These are phyloP conservation scores for Cephus sareptanus DNA, from an alignment of 2,888 invertebrate species.

Conservation along the genomic window DNA sequence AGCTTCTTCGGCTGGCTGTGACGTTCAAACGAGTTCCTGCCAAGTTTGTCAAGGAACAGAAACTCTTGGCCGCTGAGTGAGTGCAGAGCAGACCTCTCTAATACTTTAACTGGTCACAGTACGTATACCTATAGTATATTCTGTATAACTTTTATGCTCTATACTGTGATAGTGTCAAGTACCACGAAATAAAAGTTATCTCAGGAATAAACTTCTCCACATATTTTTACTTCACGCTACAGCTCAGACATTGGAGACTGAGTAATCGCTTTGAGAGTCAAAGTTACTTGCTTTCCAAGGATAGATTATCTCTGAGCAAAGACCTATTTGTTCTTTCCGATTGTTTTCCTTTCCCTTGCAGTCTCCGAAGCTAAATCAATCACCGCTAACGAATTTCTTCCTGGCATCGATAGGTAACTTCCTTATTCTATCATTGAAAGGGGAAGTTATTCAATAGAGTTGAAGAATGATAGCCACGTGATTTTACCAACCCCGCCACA, in stretches of 20 bases:
- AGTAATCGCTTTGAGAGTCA: background rate
- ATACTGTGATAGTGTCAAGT: slow-evolving; percentile 25
- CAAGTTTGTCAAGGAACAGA: slow-evolving; percentile 53
- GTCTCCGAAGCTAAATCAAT: background rate
- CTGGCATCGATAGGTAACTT: background rate
- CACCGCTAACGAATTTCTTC: background rate
- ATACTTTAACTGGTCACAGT: background rate
- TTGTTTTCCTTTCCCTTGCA: background rate
- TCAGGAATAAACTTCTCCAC: slow-evolving; percentile 31
- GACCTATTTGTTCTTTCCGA: background rate
- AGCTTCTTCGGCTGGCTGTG: slow-evolving; percentile 30
- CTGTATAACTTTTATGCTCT: background rate
- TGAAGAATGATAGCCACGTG: background rate
- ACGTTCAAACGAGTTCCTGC: slow-evolving; percentile 55
- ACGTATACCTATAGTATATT: background rate
- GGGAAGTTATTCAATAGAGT: background rate
- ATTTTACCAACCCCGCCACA: background rate
- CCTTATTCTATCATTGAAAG: background rate
- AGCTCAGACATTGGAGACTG: background rate
- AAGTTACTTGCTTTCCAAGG: background rate
- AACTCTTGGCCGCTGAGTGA: slow-evolving; percentile 40
- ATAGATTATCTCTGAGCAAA: background rate
- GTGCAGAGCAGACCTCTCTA: slow-evolving; percentile 6
- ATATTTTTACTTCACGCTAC: background rate
- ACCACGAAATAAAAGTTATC: slow-evolving; percentile 44